Conservation (phyloP, 2,113 vertebrate genomes). For the Saguinus midas region DNA sequence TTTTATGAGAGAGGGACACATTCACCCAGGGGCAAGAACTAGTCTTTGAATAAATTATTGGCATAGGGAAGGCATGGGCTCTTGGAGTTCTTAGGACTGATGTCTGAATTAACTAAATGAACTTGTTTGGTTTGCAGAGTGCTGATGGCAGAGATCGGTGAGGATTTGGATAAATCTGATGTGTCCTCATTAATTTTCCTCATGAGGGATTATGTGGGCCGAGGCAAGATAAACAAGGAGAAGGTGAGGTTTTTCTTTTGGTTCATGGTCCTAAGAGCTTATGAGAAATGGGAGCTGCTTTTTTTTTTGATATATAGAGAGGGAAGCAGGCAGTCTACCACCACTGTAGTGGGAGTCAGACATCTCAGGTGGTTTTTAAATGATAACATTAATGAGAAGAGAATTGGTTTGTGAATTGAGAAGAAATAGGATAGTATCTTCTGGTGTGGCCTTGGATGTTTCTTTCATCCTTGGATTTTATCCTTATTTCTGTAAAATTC, state of each 20-base stretch:
- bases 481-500: neutral
- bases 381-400: neutral
- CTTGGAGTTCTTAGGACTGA: neutral
- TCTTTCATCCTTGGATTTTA: slow-evolving; percentile 15
- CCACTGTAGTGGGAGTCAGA: neutral
- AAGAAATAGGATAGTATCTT: neutral
- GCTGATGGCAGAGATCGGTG: slow-evolving; percentile 89
- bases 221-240: slow-evolving; percentile 82
- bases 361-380: neutral
- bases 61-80: neutral
- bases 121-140: slow-evolving; percentile 84
- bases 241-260: slow-evolving; percentile 83
- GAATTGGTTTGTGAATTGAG: slow-evolving; percentile 13
- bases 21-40: neutral
- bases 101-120: slow-evolving; percentile 61
- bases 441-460: neutral
- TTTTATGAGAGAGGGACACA: neutral
- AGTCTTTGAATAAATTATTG: slow-evolving; percentile 9
- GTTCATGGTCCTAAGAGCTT: neutral
- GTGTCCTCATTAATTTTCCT: slow-evolving; percentile 89
- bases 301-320: neutral
- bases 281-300: neutral
- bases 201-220: slow-evolving; percentile 79
- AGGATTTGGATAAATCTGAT: slow-evolving; percentile 87
- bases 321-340: neutral